A percentile compares a stretch with the other conserved stretches of the same genome.
phyloP scores from a whole-genome alignment of 2,113 vertebrate species.

The Hemibagrus wyckioides region DNA sequence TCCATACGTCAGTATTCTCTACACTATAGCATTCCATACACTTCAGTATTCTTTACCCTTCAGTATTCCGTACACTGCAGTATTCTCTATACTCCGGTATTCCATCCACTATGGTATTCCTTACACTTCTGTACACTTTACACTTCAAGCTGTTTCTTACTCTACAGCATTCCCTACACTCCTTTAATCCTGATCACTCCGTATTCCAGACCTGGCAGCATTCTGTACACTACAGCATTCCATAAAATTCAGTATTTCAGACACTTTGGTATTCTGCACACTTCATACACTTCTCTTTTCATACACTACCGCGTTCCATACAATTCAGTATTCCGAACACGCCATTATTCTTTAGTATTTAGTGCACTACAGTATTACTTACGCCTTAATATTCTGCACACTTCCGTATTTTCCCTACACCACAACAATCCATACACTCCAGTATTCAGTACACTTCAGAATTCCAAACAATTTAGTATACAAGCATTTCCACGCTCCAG shows the following conservation, averaged over 20 bases:
- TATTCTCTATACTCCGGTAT: neutral
- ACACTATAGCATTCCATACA: neutral
- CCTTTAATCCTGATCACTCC: too few relatives aligned
- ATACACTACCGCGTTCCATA: too few relatives aligned
- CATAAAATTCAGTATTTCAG: neutral
- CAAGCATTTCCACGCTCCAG: too few relatives aligned
- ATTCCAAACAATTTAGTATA: neutral
- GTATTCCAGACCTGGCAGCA: neutral
- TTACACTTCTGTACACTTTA: too few relatives aligned
- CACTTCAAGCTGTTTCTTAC: neutral
- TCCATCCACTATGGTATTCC: neutral
- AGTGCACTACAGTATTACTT: neutral
- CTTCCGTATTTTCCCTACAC: neutral
- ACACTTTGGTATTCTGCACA: neutral
- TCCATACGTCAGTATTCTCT: neutral
- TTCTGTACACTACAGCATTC: neutral
- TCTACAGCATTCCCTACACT: neutral
- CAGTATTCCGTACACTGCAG: neutral
- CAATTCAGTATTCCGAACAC: neutral
- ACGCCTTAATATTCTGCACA: neutral
- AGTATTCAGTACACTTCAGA: neutral
- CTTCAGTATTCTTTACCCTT: neutral
- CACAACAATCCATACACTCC: neutral
- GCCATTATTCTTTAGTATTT: neutral
- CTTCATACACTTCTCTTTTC: neutral